These are phyloP conservation scores for Nesidiocoris tenuis DNA, from an alignment of 2,888 invertebrate species.

Conservation along the genomic window DNA sequence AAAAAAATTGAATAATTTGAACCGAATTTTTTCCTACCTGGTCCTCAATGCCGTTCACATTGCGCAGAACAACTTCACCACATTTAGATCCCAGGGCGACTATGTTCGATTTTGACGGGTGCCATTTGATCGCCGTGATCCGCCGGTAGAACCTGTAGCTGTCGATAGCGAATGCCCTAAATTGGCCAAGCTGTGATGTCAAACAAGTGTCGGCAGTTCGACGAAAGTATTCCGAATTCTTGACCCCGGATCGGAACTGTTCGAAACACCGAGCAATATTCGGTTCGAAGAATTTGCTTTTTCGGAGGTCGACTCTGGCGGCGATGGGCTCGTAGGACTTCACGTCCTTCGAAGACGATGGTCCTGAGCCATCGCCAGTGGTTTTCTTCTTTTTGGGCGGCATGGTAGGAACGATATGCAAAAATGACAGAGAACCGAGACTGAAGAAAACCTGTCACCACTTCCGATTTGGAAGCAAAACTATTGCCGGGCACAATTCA, in stretches of 20 bases:
- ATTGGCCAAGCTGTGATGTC: constrained; percentile 35
- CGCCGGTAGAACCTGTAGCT: constrained; percentile 41
- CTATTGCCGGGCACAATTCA: too few relatives aligned
- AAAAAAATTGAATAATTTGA: too few relatives aligned
- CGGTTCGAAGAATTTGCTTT: constrained; percentile 29
- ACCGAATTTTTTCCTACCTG: too few relatives aligned
- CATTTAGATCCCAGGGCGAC: constrained; percentile 48
- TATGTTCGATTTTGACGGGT: constrained; percentile 44
- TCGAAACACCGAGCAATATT: constrained; percentile 41
- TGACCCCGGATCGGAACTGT: constrained; percentile 33
- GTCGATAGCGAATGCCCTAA: constrained; percentile 39
- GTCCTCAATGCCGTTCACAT: constrained; percentile 30
- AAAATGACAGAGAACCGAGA: too few relatives aligned
- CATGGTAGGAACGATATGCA: too few relatives aligned
- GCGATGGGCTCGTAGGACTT: constrained; percentile 24
- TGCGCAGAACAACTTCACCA: constrained; percentile 46
- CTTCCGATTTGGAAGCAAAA: too few relatives aligned
- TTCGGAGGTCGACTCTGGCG: constrained; percentile 7
- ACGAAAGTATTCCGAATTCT: constrained; percentile 7
- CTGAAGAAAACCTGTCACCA: too few relatives aligned
- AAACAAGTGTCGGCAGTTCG: constrained; percentile 42
- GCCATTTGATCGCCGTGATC: constrained; percentile 48
- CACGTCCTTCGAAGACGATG: not conserved
- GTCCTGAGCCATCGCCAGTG: not conserved
- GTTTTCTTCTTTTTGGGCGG: not conserved